phyloP scores from a whole-genome alignment of 1,140 invertebrate species.

The Pomacea maculata region DNA sequence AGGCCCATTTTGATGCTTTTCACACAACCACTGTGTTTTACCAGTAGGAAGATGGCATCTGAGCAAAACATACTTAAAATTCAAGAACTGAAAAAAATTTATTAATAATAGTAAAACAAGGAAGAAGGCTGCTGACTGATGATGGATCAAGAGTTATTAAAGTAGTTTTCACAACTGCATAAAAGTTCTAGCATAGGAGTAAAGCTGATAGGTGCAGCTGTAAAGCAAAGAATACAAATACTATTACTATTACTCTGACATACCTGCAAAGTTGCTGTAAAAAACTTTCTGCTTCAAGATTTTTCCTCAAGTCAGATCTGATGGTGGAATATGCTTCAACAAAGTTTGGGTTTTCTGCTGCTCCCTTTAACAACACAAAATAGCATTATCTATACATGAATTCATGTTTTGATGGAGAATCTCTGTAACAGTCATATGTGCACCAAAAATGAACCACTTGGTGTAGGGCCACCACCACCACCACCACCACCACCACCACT shows the following conservation, averaged over 20 bases:
- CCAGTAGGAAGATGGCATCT: conserved; percentile 62
- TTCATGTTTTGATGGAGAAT: no score
- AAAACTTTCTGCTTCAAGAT: conserved; percentile 31
- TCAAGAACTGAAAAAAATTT: no score
- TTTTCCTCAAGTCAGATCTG: conserved; percentile 32
- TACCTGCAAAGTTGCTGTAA: conserved; percentile 40
- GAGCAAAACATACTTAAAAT: not conserved
- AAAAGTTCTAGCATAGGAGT: not conserved
- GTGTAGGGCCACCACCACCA: no score
- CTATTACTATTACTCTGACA: not conserved
- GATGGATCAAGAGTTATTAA: not conserved
- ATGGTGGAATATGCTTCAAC: conserved; percentile 35
- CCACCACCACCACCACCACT: no score
- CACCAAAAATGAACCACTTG: no score
- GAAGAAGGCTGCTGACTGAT: not conserved
- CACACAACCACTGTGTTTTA: conserved; percentile 62
- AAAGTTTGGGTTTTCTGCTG: conserved; percentile 33
- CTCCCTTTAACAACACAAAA: conserved; percentile 1
- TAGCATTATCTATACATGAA: no score
- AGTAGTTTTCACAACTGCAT: not conserved
- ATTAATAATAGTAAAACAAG: not conserved
- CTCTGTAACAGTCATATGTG: not conserved
- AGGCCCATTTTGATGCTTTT: conserved; percentile 50
- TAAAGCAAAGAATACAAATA: not conserved
- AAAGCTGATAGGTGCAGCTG: not conserved